Evolutionary conservation across 2,113 vertebrate species (phyloP), one percentile per base, ranked within the genome.

Genomic region (Platichthys stellatus): DNA sequence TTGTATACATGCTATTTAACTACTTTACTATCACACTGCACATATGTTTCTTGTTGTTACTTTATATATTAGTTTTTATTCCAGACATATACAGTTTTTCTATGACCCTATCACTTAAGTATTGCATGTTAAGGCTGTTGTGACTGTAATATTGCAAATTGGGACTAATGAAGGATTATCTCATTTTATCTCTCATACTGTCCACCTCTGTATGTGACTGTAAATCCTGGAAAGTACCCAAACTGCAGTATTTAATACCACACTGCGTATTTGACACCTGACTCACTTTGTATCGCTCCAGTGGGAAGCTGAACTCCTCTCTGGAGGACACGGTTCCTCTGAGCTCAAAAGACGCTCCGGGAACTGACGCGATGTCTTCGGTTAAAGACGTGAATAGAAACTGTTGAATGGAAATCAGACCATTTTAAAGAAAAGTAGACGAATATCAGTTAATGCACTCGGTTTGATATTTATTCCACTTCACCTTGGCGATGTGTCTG

Each of bases 401-500:
- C 98, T 99, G 58, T 56, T 6, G 24, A 61, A 28, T 13, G 1
- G 6, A 47, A 35, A 38, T 57, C 14, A 77, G 35, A 66, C 9
- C 28, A n/a, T 20, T 31, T 5, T 4, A 10, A 6, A 18, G 12
- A 28, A 47, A 18, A 51, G 0, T 28, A 28, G 21, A 6, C 3
- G 2, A 57, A 9, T 3, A 7, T 5, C 3, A 11, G 2, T 1
- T 15, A 8, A 54, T 11, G 3, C 15, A 35, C 13, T 7, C 3
- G 15, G 62, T 5, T 0, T 0, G 1, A 0, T 4, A 0, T 3
- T 31, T 31, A 12, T 49, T n/a, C 6, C 11, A 14, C 18, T 43
- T 93, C 93, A 97, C 97, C 96, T 97, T 86, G 0, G 95, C 97
- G n/a, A 97, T 92, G 80, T 81, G 86, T 61, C 83, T 85, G 69